Percentiles rank a stretch among this genome's conserved stretches.
phyloP scores from a whole-genome alignment of 2,113 vertebrate species.

The Tretioscincus oriximinensis region DNA sequence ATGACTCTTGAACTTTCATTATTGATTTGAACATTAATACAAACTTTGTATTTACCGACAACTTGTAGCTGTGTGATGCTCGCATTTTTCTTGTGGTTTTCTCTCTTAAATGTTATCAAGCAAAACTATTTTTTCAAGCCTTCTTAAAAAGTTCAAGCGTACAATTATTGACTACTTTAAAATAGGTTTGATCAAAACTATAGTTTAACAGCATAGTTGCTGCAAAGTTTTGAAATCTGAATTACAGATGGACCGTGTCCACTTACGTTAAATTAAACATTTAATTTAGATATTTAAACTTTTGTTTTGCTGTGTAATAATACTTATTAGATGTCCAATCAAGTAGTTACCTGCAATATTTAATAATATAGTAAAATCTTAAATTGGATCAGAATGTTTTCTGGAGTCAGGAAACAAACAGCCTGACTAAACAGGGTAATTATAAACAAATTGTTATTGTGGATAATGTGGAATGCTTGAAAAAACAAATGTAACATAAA shows the following conservation, averaged over 20 bases:
- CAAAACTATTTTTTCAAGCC: too few relatives aligned
- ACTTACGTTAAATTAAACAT: not conserved
- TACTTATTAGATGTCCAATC: not conserved
- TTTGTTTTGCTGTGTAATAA: not conserved
- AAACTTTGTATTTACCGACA: too few relatives aligned
- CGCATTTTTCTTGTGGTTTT: too few relatives aligned
- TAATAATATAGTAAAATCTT: not conserved
- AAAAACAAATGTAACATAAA: not conserved
- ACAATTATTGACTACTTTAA: too few relatives aligned
- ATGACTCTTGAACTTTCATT: too few relatives aligned
- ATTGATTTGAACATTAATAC: too few relatives aligned
- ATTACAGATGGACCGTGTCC: not conserved
- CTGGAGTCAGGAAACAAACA: not conserved
- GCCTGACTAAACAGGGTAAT: not conserved
- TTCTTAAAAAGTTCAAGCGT: not conserved
- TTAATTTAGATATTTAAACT: not conserved
- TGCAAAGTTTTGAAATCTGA: not conserved
- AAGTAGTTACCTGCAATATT: not conserved
- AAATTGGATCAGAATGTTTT: not conserved
- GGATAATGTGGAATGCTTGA: not conserved
- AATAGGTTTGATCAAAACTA: not conserved
- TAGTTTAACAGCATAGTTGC: not conserved
- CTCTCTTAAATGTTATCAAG: too few relatives aligned
- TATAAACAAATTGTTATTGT: not conserved
- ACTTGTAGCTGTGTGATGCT: too few relatives aligned